Base-by-base conservation (phyloP, 2,888 invertebrate species). In the Drosophila colorata region DNA sequence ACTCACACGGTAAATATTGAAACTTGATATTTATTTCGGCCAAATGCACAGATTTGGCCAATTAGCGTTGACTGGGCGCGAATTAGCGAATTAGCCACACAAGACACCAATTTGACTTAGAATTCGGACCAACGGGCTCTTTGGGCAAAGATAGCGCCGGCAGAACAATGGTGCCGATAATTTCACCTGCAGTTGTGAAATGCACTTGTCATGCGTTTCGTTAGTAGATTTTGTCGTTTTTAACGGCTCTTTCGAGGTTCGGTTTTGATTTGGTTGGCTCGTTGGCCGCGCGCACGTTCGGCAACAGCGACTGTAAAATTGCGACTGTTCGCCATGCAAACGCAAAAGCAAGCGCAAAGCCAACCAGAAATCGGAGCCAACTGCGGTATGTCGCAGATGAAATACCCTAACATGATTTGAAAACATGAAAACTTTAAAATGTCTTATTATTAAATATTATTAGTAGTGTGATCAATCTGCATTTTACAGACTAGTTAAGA, bases 271-370 rank as follows among this genome's bases (percentile, higher is more conserved):
- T 55, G 41, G 47, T 48, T 63, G 53, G 57, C 63, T 79, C 75
- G 69, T 75, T 70, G 68, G 64, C 66, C 79, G 80, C 76, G 66
- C 82, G 80, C 69, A 76, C 88, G 88, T 86, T 77, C 71, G 73
- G 57, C 71, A 74, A 18, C 69, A 71, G 55, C 87, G 87, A 88
- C 72, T 70, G 74, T 70, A 80, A 78, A 81, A 84, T 88, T 77
- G 85, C 87, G 87, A 88, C 85, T 82, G 84, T 67, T 65, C 74
- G 61, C 65, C 59, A 40, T 66, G 65, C 76, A 51, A 47, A 64
- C 66, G 71, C 63, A 67, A 72, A 60, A 57, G 72, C 66, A 61
- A 70, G 65, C 46, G 59, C 53, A 70, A 74, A 71, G 67, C 61
- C 67, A 74, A 67, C 76, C 68, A 57, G 77, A 69, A 58, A 64